phyloP scores from a whole-genome alignment of 2,888 invertebrate species.

The Papilio gigon region DNA sequence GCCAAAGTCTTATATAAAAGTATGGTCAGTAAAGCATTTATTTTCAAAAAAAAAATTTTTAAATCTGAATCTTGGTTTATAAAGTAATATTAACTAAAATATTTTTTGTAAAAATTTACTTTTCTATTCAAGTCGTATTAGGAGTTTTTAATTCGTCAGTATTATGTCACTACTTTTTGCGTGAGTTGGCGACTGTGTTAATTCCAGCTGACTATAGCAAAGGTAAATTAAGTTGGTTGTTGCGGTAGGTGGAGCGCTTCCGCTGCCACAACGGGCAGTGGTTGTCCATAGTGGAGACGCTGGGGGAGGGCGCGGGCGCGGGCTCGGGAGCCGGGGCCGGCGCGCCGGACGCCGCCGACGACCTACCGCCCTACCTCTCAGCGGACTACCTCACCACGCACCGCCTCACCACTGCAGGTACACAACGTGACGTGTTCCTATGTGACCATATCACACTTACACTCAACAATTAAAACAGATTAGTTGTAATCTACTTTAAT shows the following conservation, averaged over 20 bases:
- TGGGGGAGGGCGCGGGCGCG: slow-evolving; percentile 68
- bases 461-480: no score
- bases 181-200: no score
- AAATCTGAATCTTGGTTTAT: neutral
- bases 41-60: neutral
- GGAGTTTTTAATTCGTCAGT: no score
- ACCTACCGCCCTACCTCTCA: slow-evolving; percentile 88
- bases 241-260: slow-evolving; percentile 90
- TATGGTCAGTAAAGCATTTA: neutral
- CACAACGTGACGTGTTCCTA: no score
- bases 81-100: no score
- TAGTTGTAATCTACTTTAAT: neutral
- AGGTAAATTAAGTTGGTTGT: neutral
- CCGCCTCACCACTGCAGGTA: slow-evolving; percentile 74
- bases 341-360: slow-evolving; percentile 81
- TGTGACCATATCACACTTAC: no score
- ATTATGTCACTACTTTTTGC: no score
- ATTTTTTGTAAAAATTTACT: no score
- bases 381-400: slow-evolving; percentile 85
- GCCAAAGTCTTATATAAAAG: neutral
- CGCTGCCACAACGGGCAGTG: slow-evolving; percentile 99
- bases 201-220: neutral
- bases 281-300: slow-evolving; percentile 96
- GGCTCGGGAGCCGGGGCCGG: slow-evolving; percentile 66
- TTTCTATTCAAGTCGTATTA: no score